phyloP scores from a whole-genome alignment of 2,797 vertebrate species.

The Lacerta bilineata region DNA sequence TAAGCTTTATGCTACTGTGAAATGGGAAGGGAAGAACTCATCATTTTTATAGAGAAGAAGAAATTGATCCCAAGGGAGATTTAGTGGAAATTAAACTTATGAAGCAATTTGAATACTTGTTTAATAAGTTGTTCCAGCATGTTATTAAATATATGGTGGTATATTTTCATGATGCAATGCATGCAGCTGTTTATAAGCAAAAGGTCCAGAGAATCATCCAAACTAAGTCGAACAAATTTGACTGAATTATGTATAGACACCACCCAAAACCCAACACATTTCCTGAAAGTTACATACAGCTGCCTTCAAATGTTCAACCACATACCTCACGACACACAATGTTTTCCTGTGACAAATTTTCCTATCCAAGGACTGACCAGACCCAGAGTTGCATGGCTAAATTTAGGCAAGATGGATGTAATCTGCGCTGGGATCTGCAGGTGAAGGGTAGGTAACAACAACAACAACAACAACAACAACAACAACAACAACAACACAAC shows the following conservation, averaged over 20 bases:
- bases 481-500: too few relatives aligned
- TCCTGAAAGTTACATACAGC: background rate
- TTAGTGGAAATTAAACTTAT: constrained; percentile 61
- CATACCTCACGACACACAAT: background rate
- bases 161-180: constrained; percentile 29
- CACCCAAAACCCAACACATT: too few relatives aligned
- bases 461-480: too few relatives aligned
- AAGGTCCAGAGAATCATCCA: background rate
- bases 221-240: background rate
- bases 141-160: constrained; percentile 41
- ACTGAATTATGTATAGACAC: background rate
- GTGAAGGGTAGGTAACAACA: too few relatives aligned
- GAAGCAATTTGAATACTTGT: constrained; percentile 51
- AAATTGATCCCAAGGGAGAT: constrained; percentile 57
- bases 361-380: too few relatives aligned
- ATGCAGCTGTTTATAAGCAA: constrained; percentile 27
- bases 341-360: background rate
- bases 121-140: constrained; percentile 54
- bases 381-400: too few relatives aligned
- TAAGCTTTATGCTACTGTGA: constrained; percentile 57
- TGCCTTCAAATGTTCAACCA: background rate
- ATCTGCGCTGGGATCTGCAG: too few relatives aligned
- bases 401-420: too few relatives aligned
- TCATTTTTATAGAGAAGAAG: constrained; percentile 46
- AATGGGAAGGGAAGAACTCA: constrained; percentile 35